Percentiles rank a stretch among this genome's conserved stretches.
phyloP scores from a whole-genome alignment of 2,113 vertebrate species.

The Laticauda laticaudata region DNA sequence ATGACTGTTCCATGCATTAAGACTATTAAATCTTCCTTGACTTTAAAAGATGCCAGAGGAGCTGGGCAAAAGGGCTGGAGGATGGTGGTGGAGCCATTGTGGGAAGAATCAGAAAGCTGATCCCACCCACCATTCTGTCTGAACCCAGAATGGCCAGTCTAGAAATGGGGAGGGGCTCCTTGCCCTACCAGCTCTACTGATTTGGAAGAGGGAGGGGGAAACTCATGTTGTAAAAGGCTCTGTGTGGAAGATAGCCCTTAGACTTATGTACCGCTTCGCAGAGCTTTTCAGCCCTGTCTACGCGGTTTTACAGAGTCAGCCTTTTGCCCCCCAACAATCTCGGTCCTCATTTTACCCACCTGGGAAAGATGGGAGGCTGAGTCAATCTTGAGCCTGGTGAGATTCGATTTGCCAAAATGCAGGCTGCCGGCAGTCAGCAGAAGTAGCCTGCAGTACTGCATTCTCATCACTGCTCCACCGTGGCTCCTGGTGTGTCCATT shows the following conservation, averaged over 20 bases:
- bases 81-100: background rate
- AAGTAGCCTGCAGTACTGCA: too few species aligned
- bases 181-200: background rate
- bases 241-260: background rate
- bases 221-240: background rate
- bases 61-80: background rate
- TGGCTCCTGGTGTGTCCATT: background rate
- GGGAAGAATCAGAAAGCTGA: background rate
- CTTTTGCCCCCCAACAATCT: too few species aligned
- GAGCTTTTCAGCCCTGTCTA: too few species aligned
- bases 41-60: background rate
- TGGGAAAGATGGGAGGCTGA: too few species aligned
- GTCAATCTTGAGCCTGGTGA: too few species aligned
- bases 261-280: too few species aligned
- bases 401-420: too few species aligned
- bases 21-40: constrained; percentile 10
- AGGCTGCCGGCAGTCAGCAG: too few species aligned
- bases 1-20: constrained; percentile 5
- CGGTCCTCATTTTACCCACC: too few species aligned
- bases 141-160: background rate
- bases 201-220: background rate
- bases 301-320: too few species aligned
- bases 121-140: background rate
- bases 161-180: background rate
- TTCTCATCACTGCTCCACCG: too few species aligned